Evolutionary conservation across 2,888 invertebrate genomes (phyloP).

Genomic region (Deilephila porcellus): DNA sequence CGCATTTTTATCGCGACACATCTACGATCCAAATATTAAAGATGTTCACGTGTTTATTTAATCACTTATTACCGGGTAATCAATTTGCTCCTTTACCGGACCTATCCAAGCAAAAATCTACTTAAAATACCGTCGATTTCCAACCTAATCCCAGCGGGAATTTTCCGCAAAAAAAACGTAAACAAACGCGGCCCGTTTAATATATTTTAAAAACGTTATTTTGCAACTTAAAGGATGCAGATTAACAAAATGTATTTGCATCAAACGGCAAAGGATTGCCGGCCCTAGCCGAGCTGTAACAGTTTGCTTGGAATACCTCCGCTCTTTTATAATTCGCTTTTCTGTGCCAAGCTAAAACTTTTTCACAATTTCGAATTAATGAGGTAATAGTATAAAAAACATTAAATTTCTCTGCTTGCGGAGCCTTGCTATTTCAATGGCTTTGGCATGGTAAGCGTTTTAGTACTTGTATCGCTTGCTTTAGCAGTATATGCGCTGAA

Average conservation of each 20-base stretch:
- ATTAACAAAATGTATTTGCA: constrained; percentile 9
- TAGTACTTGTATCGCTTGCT: not conserved
- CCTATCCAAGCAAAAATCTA: not conserved
- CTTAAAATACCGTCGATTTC: not conserved
- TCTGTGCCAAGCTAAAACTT: constrained; percentile 3
- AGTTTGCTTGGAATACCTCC: constrained; percentile 9
- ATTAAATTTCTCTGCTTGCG: not conserved
- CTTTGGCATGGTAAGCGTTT: not conserved
- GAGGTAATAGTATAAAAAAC: constrained; percentile 16
- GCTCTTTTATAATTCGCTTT: constrained; percentile 6
- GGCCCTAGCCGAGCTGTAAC: not conserved
- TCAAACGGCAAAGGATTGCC: constrained; percentile 19
- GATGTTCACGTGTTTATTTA: no score
- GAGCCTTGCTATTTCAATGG: not conserved
- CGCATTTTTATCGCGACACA: no score
- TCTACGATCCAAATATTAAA: no score
- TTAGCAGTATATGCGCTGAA: not conserved
- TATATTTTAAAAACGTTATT: not conserved
- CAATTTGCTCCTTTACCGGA: not conserved
- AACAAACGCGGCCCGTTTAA: not conserved
- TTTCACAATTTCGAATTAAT: constrained; percentile 14
- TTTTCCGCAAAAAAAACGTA: not conserved
- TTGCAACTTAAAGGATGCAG: not conserved
- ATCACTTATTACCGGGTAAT: not conserved
- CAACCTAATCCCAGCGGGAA: not conserved